Base-by-base conservation (phyloP, 2,113 vertebrate genomes). In the Formicarius rufipectus region DNA sequence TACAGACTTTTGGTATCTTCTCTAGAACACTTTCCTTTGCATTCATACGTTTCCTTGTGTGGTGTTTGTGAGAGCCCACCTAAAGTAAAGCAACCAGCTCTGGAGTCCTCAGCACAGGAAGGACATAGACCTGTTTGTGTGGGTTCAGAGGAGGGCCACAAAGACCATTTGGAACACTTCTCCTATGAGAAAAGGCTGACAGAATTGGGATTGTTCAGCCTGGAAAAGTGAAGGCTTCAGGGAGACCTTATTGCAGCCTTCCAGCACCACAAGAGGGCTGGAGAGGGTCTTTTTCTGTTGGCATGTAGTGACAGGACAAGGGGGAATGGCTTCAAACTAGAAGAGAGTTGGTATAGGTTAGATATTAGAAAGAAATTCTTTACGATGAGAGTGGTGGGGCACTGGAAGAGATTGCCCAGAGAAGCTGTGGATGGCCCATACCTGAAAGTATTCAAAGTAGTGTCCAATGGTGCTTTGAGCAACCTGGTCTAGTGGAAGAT, bases 381-480 rank as follows among this genome's bases (percentile, higher is more conserved):
- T 35, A 15, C 0, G 0, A 18, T 62, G 17, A 2, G 20, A 18
- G 11, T 60, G 16, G 9, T 69, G 40, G 62, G 47, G 16, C 13
- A 40, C 24, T 68, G 39, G 9, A 47, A 47, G 13, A 11, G 5
- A 6, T 62, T 83, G 6, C 21, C 17, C 9, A 3, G n/a, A 69
- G 21, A 35, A 22, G 9, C 30, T 83, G 62, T 55, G 42, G 12
- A 24, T 66, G 30, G 9, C 30, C 42, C 63, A 42, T 76, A 25
- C 35, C 62, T 55, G 77, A 37, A 45, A 53, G 33, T 50, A 16
- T 77, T 81, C 28, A 21, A 24, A 19, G 44, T 19, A 22, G 62
- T 30, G 24, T 5, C 55, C 24, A 24, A 45, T 21, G 15, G 28
- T n/a, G 20, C 30, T 76, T 53, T 40, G 35, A 55, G 55, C 11